A percentile compares a stretch with the other conserved stretches of the same genome.
These are phyloP conservation scores for Trisateles emortualis DNA, from an alignment of 2,888 invertebrate species.

Conservation along the genomic window DNA sequence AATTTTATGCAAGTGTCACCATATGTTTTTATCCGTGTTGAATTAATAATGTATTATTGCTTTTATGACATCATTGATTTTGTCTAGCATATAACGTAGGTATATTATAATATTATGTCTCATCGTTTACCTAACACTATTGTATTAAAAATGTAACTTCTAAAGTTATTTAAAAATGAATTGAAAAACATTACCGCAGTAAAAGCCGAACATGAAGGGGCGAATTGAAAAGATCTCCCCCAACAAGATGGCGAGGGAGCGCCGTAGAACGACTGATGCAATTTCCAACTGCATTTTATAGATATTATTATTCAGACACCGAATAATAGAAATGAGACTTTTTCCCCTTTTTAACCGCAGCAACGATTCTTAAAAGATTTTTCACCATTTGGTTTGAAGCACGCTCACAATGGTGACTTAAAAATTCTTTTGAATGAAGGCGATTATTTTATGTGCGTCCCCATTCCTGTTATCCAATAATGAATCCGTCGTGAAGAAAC, in stretches of 20 bases:
- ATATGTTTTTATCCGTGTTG: too few species aligned
- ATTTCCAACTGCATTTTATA: conserved; percentile 69
- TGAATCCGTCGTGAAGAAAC: conserved; percentile 66
- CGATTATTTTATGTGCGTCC: conserved; percentile 52
- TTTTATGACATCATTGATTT: too few species aligned
- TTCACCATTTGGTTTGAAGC: conserved; percentile 33
- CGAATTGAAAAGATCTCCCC: conserved; percentile 67
- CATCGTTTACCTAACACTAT: too few species aligned
- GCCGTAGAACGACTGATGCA: conserved; percentile 60
- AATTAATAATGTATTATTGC: too few species aligned
- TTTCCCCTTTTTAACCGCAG: conserved; percentile 55
- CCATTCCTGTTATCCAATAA: conserved; percentile 72
- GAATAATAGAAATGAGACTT: conserved; percentile 55
- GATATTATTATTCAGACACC: conserved; percentile 53
- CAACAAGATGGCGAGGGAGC: conserved; percentile 55
- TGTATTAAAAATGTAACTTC: conserved; percentile 55
- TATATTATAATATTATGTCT: too few species aligned
- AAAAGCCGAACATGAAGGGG: conserved; percentile 61
- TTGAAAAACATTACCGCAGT: conserved; percentile 68
- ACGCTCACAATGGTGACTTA: conserved; percentile 40
- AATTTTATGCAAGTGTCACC: too few species aligned
- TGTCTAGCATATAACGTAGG: too few species aligned
- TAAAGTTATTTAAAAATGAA: conserved; percentile 54
- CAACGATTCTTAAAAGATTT: conserved; percentile 45
- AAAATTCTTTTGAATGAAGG: conserved; percentile 33